A percentile compares a stretch with the other conserved stretches of the same genome.
Conservation (phyloP, 2,797 vertebrate genomes). For the Thunnus albacares region DNA sequence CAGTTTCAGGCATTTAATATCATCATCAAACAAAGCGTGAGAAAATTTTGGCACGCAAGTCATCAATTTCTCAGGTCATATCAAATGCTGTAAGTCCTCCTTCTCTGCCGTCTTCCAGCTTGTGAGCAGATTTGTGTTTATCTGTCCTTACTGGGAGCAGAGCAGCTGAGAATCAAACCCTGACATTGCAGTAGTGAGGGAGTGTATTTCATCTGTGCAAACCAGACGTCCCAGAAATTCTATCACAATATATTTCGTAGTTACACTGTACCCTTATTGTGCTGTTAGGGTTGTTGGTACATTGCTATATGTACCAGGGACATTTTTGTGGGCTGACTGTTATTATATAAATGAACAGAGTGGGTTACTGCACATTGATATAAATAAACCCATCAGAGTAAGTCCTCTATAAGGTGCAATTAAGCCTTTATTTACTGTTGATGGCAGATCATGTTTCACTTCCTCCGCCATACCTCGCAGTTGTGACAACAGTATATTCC, state of each 20-base stretch:
- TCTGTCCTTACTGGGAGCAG: slow-evolving; percentile 27
- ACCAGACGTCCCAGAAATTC: neutral
- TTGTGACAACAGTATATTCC: slow-evolving; percentile 58
- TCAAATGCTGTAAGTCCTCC: slow-evolving; percentile 13
- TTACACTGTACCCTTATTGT: neutral
- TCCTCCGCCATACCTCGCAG: slow-evolving; percentile 43
- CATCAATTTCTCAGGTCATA: slow-evolving; percentile 23
- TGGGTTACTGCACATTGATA: neutral
- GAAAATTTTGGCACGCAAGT: neutral
- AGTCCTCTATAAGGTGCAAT: slow-evolving; percentile 37
- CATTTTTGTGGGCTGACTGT: neutral
- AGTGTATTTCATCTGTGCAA: slow-evolving; percentile 21
- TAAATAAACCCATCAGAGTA: slow-evolving; percentile 14
- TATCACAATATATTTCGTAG: slow-evolving; percentile 13
- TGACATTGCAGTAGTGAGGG: neutral
- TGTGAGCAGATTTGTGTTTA: slow-evolving; percentile 39
- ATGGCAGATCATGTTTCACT: slow-evolving; percentile 52
- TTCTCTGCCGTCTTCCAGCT: slow-evolving; percentile 17
- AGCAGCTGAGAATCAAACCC: slow-evolving; percentile 8
- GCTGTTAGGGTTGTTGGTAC: neutral
- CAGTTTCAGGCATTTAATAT: slow-evolving; percentile 4
- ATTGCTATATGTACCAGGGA: slow-evolving; percentile 15
- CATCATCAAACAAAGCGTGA: slow-evolving; percentile 8
- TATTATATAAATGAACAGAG: slow-evolving; percentile 9
- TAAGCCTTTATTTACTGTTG: slow-evolving; percentile 60